phyloP scores from a whole-genome alignment of 2,797 vertebrate species.

The Girardinus metallicus region DNA sequence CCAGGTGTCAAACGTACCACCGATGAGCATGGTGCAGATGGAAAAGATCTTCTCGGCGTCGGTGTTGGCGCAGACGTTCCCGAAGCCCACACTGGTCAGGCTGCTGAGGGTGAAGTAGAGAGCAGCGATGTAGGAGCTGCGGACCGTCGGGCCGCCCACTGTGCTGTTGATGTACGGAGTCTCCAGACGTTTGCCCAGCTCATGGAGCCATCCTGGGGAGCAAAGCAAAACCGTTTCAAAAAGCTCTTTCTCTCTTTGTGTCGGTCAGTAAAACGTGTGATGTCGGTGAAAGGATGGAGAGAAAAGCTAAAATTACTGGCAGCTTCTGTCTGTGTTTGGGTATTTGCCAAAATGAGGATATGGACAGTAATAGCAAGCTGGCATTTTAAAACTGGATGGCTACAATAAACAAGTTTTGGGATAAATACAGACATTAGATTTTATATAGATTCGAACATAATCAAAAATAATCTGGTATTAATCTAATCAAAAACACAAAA shows the following conservation, averaged over 20 bases:
- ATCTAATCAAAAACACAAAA: not conserved
- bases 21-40: constrained; percentile 97
- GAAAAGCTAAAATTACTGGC: constrained; percentile 12
- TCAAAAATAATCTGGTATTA: not conserved
- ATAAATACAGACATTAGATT: constrained; percentile 11
- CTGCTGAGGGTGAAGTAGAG: constrained; percentile 99
- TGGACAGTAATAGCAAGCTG: constrained; percentile 32
- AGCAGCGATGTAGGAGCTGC: constrained; percentile 94
- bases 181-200: constrained; percentile 94
- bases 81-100: constrained; percentile 95
- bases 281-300: not conserved
- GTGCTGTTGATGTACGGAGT: constrained; percentile 92
- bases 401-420: constrained; percentile 49
- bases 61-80: constrained; percentile 97
- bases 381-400: constrained; percentile 28
- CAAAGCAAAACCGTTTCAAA: constrained; percentile 3
- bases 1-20: constrained; percentile 80
- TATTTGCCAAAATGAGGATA: constrained; percentile 20
- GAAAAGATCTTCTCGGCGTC: constrained; percentile 98
- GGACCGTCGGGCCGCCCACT: constrained; percentile 88
- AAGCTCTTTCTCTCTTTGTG: constrained; percentile 2
- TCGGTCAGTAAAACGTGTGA: constrained; percentile 8
- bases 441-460: not conserved
- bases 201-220: constrained; percentile 91
- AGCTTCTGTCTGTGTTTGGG: constrained; percentile 17